These are phyloP conservation scores for Pollimyrus isidori DNA, from an alignment of 2,113 vertebrate genomes.

Conservation along the genomic window DNA sequence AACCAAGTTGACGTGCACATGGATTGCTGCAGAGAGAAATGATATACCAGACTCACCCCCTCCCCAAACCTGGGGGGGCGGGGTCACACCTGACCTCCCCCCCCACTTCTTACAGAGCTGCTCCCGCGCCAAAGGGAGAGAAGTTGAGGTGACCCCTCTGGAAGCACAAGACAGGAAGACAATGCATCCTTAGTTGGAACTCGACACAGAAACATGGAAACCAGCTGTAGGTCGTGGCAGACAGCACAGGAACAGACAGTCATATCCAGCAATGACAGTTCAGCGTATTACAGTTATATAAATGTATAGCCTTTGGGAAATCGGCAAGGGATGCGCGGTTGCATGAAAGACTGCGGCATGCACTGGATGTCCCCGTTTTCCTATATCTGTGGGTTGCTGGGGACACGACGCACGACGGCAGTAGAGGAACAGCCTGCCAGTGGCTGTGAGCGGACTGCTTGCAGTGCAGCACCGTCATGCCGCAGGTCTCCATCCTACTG, in stretches of 20 bases:
- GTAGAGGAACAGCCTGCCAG: neutral
- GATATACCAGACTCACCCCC: constrained; percentile 57
- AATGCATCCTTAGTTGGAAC: constrained; percentile 27
- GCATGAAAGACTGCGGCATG: neutral
- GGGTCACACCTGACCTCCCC: constrained; percentile 21
- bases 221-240: neutral
- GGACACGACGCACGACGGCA: neutral
- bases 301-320: neutral
- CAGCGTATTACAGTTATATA: neutral
- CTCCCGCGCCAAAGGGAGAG: constrained; percentile 68
- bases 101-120: constrained; percentile 56
- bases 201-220: constrained; percentile 22
- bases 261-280: neutral
- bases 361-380: neutral
- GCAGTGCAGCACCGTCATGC: neutral
- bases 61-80: constrained; percentile 38
- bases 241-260: neutral
- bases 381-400: neutral
- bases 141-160: constrained; percentile 72
- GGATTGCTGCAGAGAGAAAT: neutral
- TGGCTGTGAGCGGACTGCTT: neutral
- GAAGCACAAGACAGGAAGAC: constrained; percentile 45
- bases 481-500: constrained; percentile 29
- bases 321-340: neutral
- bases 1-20: neutral